phyloP scores from a whole-genome alignment of 2,888 invertebrate species.

The Acrobasis repandana region DNA sequence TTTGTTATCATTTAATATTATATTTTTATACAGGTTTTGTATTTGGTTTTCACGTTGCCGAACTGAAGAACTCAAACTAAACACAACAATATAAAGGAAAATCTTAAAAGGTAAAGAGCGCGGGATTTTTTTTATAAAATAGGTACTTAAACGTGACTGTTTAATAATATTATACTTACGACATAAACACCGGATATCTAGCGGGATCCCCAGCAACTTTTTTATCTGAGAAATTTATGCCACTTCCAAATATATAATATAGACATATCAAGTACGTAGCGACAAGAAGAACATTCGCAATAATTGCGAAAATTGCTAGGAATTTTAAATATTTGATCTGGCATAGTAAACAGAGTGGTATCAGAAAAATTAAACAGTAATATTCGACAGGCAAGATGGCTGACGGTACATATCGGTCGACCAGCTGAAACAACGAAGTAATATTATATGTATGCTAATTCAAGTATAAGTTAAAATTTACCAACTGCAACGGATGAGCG shows the following conservation, averaged over 20 bases:
- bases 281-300: slow-evolving; percentile 93
- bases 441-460: too few species aligned
- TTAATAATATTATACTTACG: too few species aligned
- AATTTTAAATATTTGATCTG: slow-evolving; percentile 89
- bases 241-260: slow-evolving; percentile 88
- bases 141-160: too few species aligned
- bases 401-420: slow-evolving; percentile 64
- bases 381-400: slow-evolving; percentile 63
- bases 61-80: too few species aligned
- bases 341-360: slow-evolving; percentile 65
- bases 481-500: too few species aligned
- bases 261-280: slow-evolving; percentile 92
- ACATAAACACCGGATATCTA: slow-evolving; percentile 92
- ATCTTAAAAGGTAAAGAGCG: too few species aligned
- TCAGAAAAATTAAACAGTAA: slow-evolving; percentile 65
- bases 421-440: slow-evolving; percentile 57
- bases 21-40: too few species aligned
- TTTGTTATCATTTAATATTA: too few species aligned
- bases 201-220: slow-evolving; percentile 79
- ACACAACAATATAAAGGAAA: too few species aligned
- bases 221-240: slow-evolving; percentile 71
- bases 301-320: slow-evolving; percentile 93
- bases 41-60: too few species aligned
- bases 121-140: too few species aligned
- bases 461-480: too few species aligned